A percentile compares a stretch with the other conserved stretches of the same genome.
phyloP scores from a whole-genome alignment of 2,113 vertebrate species.

The Oplegnathus fasciatus region DNA sequence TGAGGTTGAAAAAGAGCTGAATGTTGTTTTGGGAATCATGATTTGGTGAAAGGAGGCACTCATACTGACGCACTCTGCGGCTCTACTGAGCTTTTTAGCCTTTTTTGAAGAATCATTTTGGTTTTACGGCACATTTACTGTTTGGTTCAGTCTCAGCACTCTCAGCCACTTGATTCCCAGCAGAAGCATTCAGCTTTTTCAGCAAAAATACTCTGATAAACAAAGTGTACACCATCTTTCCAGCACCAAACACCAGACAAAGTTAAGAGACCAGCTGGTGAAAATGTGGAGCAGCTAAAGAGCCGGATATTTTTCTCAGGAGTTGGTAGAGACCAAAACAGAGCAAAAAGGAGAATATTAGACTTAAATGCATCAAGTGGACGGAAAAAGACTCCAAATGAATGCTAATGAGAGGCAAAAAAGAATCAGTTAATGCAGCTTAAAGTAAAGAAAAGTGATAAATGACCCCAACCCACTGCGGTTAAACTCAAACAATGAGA shows the following conservation, averaged over 20 bases:
- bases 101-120: neutral
- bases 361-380: neutral
- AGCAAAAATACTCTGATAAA: neutral
- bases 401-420: neutral
- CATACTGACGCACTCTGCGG: neutral
- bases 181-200: neutral
- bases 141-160: neutral
- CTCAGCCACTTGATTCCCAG: neutral
- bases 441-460: neutral
- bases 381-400: neutral
- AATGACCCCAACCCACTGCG: neutral
- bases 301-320: neutral
- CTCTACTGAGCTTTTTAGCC: neutral
- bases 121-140: slow-evolving; percentile 8
- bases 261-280: neutral
- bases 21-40: slow-evolving; percentile 1
- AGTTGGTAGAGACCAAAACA: neutral
- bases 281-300: neutral
- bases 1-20: slow-evolving; percentile 6
- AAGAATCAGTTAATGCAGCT: neutral
- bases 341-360: neutral
- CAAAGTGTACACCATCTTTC: neutral
- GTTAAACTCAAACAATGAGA: neutral
- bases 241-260: neutral
- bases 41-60: slow-evolving; percentile 7